These are phyloP conservation scores for Parasteatoda tepidariorum DNA, from an alignment of 1,140 invertebrate genomes.

Conservation along the genomic window DNA sequence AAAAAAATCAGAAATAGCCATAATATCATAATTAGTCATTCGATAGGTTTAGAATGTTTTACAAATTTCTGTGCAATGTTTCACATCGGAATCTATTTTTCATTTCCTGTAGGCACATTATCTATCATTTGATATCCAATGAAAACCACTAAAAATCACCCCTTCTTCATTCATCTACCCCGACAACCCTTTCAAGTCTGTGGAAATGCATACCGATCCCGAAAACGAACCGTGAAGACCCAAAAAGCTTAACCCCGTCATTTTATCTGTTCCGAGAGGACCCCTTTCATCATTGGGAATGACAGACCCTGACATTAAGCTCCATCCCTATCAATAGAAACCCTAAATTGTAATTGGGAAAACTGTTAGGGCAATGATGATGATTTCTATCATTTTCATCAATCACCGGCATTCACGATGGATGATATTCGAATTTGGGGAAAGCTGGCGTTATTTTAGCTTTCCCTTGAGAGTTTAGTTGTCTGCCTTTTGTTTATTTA, in stretches of 20 bases:
- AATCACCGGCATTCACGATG: constrained; percentile 31
- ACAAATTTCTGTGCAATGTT: too few relatives aligned
- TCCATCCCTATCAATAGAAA: neutral
- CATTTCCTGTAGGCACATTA: too few relatives aligned
- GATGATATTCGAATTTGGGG: neutral
- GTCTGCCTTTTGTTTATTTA: too few relatives aligned
- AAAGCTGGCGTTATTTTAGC: neutral
- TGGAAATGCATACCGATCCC: neutral
- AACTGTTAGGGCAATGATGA: neutral
- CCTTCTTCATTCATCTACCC: too few relatives aligned
- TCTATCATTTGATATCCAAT: too few relatives aligned
- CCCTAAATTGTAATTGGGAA: neutral
- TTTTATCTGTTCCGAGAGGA: neutral
- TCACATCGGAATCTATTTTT: too few relatives aligned
- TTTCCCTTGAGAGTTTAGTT: neutral
- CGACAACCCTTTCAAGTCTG: too few relatives aligned
- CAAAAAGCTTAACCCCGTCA: neutral
- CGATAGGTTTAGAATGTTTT: too few relatives aligned
- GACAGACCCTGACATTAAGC: constrained; percentile 33
- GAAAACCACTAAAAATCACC: too few relatives aligned
- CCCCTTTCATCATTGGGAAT: constrained; percentile 21
- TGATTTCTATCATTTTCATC: constrained; percentile 51
- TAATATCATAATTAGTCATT: too few relatives aligned
- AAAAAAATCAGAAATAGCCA: too few relatives aligned
- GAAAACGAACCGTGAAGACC: neutral